Conservation (phyloP, 2,888 invertebrate genomes). For the Tubulanus polymorphus region DNA sequence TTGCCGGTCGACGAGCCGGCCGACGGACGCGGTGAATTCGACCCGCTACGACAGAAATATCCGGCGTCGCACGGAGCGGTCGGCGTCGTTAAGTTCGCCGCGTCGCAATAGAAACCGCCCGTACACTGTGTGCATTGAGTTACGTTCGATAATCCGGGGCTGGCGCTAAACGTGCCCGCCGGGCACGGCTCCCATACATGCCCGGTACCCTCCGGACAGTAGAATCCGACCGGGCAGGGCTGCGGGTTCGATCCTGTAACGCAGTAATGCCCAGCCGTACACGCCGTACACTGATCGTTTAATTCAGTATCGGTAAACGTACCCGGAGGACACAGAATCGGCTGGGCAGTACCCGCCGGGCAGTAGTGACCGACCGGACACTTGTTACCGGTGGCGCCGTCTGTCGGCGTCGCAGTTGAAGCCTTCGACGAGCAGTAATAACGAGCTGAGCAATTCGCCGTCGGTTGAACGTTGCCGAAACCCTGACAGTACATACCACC, state of each 20-base stretch:
- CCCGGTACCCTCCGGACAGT: conserved; percentile 37
- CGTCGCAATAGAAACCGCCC: conserved; percentile 42
- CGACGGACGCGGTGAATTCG: conserved; percentile 31
- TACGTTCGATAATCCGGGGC: conserved; percentile 28
- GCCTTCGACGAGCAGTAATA: conserved; percentile 36
- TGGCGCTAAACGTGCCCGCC: conserved; percentile 37
- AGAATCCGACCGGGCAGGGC: conserved; percentile 41
- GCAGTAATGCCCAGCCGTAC: conserved; percentile 43
- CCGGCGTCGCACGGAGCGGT: conserved; percentile 45
- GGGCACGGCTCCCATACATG: conserved; percentile 41
- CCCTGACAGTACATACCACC: conserved; percentile 40
- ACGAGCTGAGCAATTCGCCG: conserved; percentile 34
- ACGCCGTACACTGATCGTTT: conserved; percentile 29
- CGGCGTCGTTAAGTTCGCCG: conserved; percentile 31
- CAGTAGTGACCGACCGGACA: conserved; percentile 39
- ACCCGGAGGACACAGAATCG: conserved; percentile 36
- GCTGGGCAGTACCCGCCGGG: conserved; percentile 32
- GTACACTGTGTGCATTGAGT: conserved; percentile 42
- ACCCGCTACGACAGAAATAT: conserved; percentile 40
- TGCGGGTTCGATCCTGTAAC: conserved; percentile 31
- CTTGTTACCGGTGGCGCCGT: conserved; percentile 31
- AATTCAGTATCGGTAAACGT: conserved; percentile 31
- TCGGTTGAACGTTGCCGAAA: conserved; percentile 30
- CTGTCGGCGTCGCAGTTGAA: conserved; percentile 26
- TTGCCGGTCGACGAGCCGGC: conserved; percentile 28